These are phyloP conservation scores for Zapornia atra DNA, from an alignment of 2,113 vertebrate genomes.

Conservation along the genomic window DNA sequence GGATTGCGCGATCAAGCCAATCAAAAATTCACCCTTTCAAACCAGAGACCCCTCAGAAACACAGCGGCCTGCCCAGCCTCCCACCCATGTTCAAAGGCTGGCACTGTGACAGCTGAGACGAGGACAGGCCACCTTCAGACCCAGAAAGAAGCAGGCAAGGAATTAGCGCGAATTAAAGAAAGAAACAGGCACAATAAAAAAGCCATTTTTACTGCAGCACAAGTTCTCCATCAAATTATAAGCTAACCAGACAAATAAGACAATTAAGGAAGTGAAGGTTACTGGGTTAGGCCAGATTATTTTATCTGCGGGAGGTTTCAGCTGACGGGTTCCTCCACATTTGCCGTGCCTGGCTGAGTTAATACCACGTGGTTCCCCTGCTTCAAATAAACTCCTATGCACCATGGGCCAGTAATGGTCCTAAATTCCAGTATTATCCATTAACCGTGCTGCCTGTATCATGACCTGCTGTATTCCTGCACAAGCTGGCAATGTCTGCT, in stretches of 20 bases:
- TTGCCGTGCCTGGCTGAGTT: not conserved
- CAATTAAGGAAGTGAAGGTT: not conserved
- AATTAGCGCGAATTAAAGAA: not conserved
- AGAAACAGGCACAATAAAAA: not conserved
- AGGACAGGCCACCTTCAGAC: not conserved
- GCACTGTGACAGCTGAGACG: fast-evolving
- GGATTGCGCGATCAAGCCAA: fast-evolving
- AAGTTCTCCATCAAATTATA: not conserved
- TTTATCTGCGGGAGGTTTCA: not conserved
- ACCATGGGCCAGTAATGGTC: not conserved
- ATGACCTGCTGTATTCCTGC: not conserved
- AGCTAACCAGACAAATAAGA: not conserved
- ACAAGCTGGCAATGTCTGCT: not conserved
- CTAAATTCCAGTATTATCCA: not conserved
- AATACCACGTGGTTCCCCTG: not conserved
- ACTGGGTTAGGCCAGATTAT: not conserved
- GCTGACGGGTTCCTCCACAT: not conserved
- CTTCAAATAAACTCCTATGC: not conserved
- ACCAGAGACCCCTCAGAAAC: not conserved
- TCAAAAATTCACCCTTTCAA: not conserved
- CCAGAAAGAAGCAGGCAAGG: not conserved
- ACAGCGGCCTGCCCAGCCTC: not conserved
- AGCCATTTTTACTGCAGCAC: not conserved
- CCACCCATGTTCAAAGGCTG: not conserved
- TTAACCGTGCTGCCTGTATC: not conserved